A percentile compares a stretch with the other conserved stretches of the same genome.
These are phyloP conservation scores for Miichthys miiuy DNA, from an alignment of 2,797 vertebrate species.

Conservation along the genomic window DNA sequence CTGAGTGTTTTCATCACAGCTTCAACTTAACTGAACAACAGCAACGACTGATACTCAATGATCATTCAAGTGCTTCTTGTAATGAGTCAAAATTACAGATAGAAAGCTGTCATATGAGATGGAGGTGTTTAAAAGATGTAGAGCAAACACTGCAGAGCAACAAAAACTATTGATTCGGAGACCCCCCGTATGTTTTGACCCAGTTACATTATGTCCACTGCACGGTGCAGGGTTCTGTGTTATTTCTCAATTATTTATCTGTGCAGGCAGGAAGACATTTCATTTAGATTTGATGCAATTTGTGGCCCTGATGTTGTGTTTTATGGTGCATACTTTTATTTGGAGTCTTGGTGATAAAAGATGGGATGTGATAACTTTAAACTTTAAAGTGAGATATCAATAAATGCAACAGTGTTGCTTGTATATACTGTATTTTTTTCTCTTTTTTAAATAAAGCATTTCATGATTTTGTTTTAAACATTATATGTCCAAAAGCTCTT, in stretches of 20 bases:
- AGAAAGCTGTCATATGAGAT: no score
- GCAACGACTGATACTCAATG: no score
- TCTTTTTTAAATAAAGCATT: no score
- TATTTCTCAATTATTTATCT: neutral
- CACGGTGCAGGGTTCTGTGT: neutral
- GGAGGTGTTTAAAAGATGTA: no score
- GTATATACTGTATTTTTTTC: neutral
- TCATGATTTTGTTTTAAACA: no score
- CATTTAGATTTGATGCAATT: neutral
- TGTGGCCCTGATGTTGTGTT: neutral
- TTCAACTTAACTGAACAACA: neutral
- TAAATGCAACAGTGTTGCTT: neutral
- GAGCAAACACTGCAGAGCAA: no score
- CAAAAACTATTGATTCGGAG: no score
- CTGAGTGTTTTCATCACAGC: neutral
- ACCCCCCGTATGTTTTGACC: no score
- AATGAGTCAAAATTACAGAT: neutral
- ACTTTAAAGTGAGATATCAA: neutral
- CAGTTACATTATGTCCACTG: no score
- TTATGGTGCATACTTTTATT: neutral
- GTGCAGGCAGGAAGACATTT: neutral
- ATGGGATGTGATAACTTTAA: neutral
- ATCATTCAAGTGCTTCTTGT: neutral
- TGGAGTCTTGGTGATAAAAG: neutral
- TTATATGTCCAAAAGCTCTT: no score